Conservation (phyloP, 1,140 invertebrate species). For the Gryon sp. region DNA sequence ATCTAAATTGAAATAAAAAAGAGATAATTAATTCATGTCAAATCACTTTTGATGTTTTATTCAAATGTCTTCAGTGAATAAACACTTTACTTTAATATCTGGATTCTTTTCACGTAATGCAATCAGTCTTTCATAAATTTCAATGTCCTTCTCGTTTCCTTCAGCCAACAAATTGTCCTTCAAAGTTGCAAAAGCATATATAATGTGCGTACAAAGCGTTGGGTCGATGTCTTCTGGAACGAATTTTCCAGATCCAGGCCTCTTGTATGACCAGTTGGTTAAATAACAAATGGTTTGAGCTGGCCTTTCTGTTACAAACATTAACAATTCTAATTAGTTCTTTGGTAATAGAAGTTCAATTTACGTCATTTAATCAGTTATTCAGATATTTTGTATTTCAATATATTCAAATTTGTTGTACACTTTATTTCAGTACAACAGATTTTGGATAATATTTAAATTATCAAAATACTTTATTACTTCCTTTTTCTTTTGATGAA, state of each 20-base stretch:
- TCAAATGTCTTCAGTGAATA: slow-evolving; percentile 3
- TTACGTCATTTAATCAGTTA: background rate
- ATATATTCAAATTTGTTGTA: too few relatives aligned
- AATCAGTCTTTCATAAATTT: slow-evolving; percentile 92
- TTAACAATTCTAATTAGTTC: slow-evolving; percentile 12
- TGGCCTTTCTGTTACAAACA: slow-evolving; percentile 82
- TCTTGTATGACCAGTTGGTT: slow-evolving; percentile 95
- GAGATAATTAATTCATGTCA: background rate
- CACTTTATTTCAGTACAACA: too few relatives aligned
- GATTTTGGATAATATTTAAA: too few relatives aligned
- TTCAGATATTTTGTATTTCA: too few relatives aligned
- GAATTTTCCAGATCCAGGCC: slow-evolving; percentile 92
- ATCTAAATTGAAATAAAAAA: slow-evolving; percentile 79
- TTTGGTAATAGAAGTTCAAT: slow-evolving; percentile 6
- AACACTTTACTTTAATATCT: slow-evolving; percentile 86
- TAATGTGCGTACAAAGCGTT: slow-evolving; percentile 93
- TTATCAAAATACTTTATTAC: too few relatives aligned
- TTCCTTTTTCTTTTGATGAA: too few relatives aligned
- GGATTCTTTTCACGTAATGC: slow-evolving; percentile 93
- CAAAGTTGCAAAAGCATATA: slow-evolving; percentile 95
- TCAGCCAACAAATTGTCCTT: slow-evolving; percentile 90
- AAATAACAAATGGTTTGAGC: slow-evolving; percentile 95
- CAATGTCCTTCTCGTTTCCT: slow-evolving; percentile 88
- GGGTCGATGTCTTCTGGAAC: slow-evolving; percentile 92
- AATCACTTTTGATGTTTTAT: background rate